Base-by-base conservation (phyloP, 1,140 invertebrate species). In the Cecropterus lyciades region DNA sequence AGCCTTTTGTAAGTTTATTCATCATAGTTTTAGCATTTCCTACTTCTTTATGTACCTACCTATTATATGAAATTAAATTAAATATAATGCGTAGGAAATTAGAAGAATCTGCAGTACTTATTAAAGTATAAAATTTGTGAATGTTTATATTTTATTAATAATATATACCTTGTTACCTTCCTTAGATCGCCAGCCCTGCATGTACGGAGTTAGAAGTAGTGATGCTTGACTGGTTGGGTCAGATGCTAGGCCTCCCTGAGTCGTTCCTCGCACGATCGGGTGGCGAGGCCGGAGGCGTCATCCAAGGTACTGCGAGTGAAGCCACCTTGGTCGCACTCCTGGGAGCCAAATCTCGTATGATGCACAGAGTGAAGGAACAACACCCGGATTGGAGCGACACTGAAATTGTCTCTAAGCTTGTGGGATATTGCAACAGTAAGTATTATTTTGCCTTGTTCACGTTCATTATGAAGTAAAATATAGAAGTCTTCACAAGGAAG, bases 161-260 rank as follows among this genome's bases (percentile, higher is more conserved):
- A 24, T 3, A 24, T 24, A 49, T 17, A 49, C n/a, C 14, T 13
- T 59, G 27, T 45, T 53, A 52, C 52, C 51, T 42, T 56, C 82
- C 92, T 16, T 77, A 98, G 98, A 98, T 98, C 52, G 95, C 98
- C 0, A 98, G 97, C 93, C 99, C 99, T 0, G 98, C 98, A 1
- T 99, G 98, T 82, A 99, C 99, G 0, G 99, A 99, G 86, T 91
- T 99, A 42, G 99, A 99, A 94, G 98, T 99, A 11, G 94, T 98
- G 10, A 99, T 99, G 95, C 90, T 99, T 80, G 98, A 99, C 92
- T 99, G 99, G 99, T 90, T 99, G 53, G 98, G 97, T 46, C 98
- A 99, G 93, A 97, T 99, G 95, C 82, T 99, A 27, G 95, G 97
- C 5, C 92, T 99, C 4, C 99, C 99, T 0, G 93, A 96, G n/a